phyloP scores from a whole-genome alignment of 2,888 invertebrate species.

The Oasisia sp. region DNA sequence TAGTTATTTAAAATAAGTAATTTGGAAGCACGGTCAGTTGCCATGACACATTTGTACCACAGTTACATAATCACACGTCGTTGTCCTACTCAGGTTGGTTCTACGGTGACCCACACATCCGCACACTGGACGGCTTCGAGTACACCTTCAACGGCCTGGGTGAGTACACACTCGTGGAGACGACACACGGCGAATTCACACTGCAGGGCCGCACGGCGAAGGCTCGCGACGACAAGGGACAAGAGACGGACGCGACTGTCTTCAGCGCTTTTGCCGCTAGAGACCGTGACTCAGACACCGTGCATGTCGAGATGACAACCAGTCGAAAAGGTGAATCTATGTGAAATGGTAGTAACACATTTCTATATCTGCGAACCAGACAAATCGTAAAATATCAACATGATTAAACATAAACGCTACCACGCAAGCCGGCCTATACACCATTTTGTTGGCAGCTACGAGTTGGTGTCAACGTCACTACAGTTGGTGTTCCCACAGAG shows the following conservation, averaged over 20 bases:
- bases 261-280: conserved; percentile 40
- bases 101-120: conserved; percentile 22
- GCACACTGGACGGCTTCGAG: neutral
- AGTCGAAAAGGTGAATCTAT: neutral
- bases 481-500: neutral
- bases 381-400: too few relatives aligned
- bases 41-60: neutral
- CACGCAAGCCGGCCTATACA: too few relatives aligned
- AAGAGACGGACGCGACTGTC: conserved; percentile 38
- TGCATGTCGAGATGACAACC: conserved; percentile 37
- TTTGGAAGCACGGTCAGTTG: neutral
- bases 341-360: neutral
- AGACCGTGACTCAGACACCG: conserved; percentile 30
- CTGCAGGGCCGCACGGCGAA: conserved; percentile 39
- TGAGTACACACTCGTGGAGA: conserved; percentile 25
- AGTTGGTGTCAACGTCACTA: too few relatives aligned
- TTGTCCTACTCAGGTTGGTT: conserved; percentile 23
- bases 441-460: too few relatives aligned
- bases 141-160: conserved; percentile 26
- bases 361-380: too few relatives aligned
- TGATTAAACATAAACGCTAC: too few relatives aligned
- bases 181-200: conserved; percentile 20
- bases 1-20: too few relatives aligned
- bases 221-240: conserved; percentile 33
- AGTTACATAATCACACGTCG: conserved; percentile 18